Percentiles rank a stretch among this genome's conserved stretches.
Evolutionary conservation across 2,113 vertebrate species (phyloP).

Genomic region (Chamaetylas fuelleborni): DNA sequence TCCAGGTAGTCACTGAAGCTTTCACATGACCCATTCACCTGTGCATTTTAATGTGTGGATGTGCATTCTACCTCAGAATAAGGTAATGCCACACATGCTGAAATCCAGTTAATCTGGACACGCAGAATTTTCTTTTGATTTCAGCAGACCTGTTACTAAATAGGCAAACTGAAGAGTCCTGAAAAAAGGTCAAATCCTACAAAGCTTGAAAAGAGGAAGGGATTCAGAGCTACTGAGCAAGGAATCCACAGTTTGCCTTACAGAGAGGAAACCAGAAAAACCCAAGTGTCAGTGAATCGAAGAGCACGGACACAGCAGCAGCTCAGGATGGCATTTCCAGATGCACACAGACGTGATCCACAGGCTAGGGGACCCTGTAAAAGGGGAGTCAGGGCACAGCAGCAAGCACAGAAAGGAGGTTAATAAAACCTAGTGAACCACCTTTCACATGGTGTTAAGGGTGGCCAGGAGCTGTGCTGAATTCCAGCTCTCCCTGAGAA

Average conservation of each 20-base stretch:
- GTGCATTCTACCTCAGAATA: neutral
- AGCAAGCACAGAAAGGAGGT: neutral
- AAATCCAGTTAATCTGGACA: neutral
- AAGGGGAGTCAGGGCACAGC: neutral
- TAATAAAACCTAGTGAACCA: neutral
- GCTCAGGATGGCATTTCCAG: neutral
- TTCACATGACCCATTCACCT: neutral
- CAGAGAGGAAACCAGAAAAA: neutral
- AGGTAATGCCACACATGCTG: neutral
- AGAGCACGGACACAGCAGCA: neutral
- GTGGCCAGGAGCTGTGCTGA: neutral
- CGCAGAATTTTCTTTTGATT: neutral
- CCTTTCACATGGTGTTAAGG: accelerated
- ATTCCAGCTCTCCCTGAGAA: accelerated
- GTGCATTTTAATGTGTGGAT: neutral
- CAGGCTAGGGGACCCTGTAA: neutral
- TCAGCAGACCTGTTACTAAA: neutral
- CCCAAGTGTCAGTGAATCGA: neutral
- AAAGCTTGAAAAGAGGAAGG: neutral
- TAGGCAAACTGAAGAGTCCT: neutral
- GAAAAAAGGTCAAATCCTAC: neutral
- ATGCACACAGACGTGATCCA: neutral
- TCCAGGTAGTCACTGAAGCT: neutral
- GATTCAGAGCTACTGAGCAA: neutral
- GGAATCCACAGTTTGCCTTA: neutral